A percentile compares a stretch with the other conserved stretches of the same genome.
Conservation (phyloP, 1,140 invertebrate genomes). For the Pseudomyrmex concolor region DNA sequence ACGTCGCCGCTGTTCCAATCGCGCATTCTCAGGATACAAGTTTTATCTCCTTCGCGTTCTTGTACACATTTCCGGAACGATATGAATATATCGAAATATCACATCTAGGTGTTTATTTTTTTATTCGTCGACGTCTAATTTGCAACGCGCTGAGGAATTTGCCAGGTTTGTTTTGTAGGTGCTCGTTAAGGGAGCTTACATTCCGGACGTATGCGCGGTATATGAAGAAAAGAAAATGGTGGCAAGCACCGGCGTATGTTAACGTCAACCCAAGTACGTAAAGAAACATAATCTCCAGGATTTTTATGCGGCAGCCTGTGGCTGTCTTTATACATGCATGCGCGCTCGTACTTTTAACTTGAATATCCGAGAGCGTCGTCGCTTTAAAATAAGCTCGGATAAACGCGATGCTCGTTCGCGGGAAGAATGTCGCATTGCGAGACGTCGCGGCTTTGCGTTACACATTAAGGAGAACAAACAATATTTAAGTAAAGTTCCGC, state of each 20-base stretch:
- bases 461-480: not conserved
- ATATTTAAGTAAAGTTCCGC: conserved; percentile 7
- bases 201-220: not conserved
- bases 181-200: conserved; percentile 12
- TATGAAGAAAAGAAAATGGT: not conserved
- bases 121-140: conserved; percentile 16
- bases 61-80: not conserved
- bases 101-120: not conserved
- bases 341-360: conserved; percentile 41
- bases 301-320: conserved; percentile 39
- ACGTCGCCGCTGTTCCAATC: no score
- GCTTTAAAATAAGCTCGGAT: conserved; percentile 36
- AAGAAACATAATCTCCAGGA: conserved; percentile 45
- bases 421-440: not conserved
- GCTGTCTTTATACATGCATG: conserved; percentile 13
- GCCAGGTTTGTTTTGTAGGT: conserved; percentile 10
- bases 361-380: conserved; percentile 28
- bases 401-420: conserved; percentile 12
- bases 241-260: not conserved
- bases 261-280: conserved; percentile 30
- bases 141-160: not conserved
- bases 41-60: not conserved
- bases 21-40: no score
- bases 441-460: not conserved
- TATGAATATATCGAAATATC: no score